A percentile compares a stretch with the other conserved stretches of the same genome.
phyloP scores from a whole-genome alignment of 2,797 vertebrate species.

The Rhinoraja longicauda region DNA sequence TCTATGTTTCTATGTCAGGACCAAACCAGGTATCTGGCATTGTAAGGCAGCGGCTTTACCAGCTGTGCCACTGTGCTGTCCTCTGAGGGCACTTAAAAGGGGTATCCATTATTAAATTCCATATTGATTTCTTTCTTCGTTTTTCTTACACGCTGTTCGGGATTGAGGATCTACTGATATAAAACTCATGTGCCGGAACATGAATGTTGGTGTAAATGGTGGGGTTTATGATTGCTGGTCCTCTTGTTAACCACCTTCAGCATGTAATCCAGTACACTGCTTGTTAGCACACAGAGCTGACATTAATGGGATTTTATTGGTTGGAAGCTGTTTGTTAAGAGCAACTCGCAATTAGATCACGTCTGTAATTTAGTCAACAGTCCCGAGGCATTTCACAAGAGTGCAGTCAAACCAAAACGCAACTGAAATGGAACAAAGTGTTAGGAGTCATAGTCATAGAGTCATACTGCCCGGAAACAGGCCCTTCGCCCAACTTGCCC shows the following conservation, averaged over 20 bases:
- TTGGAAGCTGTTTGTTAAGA: not conserved
- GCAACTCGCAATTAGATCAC: not conserved
- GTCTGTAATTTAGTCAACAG: not conserved
- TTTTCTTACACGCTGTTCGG: not conserved
- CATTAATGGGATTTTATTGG: not conserved
- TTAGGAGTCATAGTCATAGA: too few species aligned
- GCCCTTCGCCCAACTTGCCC: too few species aligned
- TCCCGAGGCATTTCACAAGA: too few species aligned
- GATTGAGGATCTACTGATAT: not conserved
- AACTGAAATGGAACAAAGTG: not conserved
- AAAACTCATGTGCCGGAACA: not conserved
- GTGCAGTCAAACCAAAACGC: not conserved
- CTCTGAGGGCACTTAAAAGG: too few species aligned
- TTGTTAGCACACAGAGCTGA: not conserved
- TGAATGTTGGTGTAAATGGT: not conserved
- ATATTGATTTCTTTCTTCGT: not conserved
- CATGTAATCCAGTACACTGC: not conserved
- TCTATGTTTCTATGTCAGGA: too few species aligned
- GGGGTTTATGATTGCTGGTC: not conserved
- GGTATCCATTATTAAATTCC: slow-evolving; percentile 5
- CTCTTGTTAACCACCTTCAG: not conserved
- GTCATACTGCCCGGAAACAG: too few species aligned
- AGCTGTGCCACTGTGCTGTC: too few species aligned
- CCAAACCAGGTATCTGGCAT: too few species aligned
- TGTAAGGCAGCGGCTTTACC: too few species aligned